Evolutionary conservation across 2,888 invertebrate genomes (phyloP), one percentile per base, ranked within the genome.

Genomic region (Plagodis pulveraria): DNA sequence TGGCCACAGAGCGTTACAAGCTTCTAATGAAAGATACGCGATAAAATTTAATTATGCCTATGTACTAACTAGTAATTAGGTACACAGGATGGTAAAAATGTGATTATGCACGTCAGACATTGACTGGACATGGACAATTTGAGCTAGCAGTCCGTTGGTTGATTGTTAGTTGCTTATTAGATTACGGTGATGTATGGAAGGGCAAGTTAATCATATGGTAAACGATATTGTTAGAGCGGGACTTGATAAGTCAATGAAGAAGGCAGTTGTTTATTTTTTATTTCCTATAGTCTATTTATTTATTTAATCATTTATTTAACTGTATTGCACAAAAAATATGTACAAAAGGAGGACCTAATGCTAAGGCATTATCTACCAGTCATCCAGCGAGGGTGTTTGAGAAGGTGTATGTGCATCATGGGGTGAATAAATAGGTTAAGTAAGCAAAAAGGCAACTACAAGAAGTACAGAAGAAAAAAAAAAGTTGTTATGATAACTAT

Each of bases 11-110:
- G 68, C 65, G 65, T 59, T 80, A 77, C 73, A 78, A 73, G 75
- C 81, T 83, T 80, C 78, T 83, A 84, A 86, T 85, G 80, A 80
- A 84, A 86, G 83, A 84, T 82, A 73, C 69, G 80, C 80, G 84
- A 86, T 88, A 84, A 83, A 83, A 80, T 83, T 82, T 87, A 87
- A 87, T 88, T 88, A 83, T 77, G 78, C 73, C 76, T 77, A 77
- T 73, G 76, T 80, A 77, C 76, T 76, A 83, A 86, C 82, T 83
- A 67, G 62, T 71, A 66, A 67, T 70, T 22, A 22, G 22, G 22
- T 66, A 64, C 61, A 61, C 51, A 64, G 66, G 67, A 69, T 66
- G 69, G 73, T 73, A 71, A 70, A 73, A 76, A 72, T 77, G 65
- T 73, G 74, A 77, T 77, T 81, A 78, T 72, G 67, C 67, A 66